Percentiles rank a stretch among this genome's conserved stretches.
phyloP scores from a whole-genome alignment of 2,888 invertebrate genomes.

The Cetonia aurata region DNA sequence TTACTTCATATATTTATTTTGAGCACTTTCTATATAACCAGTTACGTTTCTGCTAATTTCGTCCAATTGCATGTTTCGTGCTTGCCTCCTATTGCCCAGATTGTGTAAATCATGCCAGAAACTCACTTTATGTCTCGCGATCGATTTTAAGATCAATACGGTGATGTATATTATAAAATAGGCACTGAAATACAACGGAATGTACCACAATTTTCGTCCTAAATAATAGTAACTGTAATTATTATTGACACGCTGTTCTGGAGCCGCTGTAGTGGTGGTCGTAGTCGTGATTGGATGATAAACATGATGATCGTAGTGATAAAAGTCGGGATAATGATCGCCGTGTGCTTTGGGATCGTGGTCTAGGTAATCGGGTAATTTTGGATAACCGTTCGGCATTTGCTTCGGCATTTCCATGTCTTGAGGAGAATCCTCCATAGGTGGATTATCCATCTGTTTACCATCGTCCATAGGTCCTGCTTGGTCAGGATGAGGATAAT shows the following conservation, averaged over 20 bases:
- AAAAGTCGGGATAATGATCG: constrained; percentile 53
- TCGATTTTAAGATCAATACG: constrained; percentile 78
- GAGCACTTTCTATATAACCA: constrained; percentile 46
- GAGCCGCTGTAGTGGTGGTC: constrained; percentile 67
- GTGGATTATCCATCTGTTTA: constrained; percentile 39
- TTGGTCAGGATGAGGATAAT: constrained; percentile 46
- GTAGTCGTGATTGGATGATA: constrained; percentile 65
- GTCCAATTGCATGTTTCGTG: constrained; percentile 42
- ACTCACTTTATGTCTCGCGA: constrained; percentile 79
- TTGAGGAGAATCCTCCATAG: constrained; percentile 44
- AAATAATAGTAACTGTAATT: constrained; percentile 81
- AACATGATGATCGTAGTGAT: constrained; percentile 60
- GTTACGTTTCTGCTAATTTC: constrained; percentile 42
- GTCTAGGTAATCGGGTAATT: constrained; percentile 48
- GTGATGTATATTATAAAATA: constrained; percentile 79
- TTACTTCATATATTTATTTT: constrained; percentile 50
- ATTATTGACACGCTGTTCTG: constrained; percentile 72
- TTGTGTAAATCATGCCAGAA: constrained; percentile 70
- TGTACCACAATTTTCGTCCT: constrained; percentile 81
- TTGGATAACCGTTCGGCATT: constrained; percentile 41
- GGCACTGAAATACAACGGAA: constrained; percentile 82
- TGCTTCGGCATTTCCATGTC: constrained; percentile 26
- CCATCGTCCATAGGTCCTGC: constrained; percentile 31
- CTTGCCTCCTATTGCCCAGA: constrained; percentile 46
- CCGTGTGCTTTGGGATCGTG: constrained; percentile 47